These are phyloP conservation scores for Herminia tarsipennalis DNA, from an alignment of 2,888 invertebrate species.

Conservation along the genomic window DNA sequence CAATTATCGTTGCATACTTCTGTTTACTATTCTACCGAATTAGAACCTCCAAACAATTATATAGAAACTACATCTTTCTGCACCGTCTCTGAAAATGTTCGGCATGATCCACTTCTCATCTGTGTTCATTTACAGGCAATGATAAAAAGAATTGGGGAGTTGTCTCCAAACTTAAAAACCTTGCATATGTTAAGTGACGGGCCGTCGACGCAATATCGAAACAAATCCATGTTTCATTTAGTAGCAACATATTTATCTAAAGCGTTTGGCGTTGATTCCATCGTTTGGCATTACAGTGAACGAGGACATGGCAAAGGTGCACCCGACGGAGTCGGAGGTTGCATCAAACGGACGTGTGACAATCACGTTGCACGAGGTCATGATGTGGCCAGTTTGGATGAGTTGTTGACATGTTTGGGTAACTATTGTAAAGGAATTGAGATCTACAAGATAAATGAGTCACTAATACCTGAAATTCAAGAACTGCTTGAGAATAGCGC, in stretches of 20 bases:
- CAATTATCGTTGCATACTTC: constrained; percentile 12
- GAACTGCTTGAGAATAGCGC: constrained; percentile 2
- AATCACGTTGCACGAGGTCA: constrained; percentile 11
- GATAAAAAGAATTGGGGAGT: neutral
- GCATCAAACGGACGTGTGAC: constrained; percentile 2
- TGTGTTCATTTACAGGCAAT: neutral
- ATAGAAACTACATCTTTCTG: neutral
- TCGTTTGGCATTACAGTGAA: neutral
- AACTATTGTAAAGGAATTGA: constrained; percentile 16
- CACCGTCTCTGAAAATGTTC: neutral
- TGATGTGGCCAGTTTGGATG: constrained; percentile 10
- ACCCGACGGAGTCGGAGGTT: neutral
- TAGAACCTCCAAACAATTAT: neutral
- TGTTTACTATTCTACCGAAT: neutral
- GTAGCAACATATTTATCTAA: neutral
- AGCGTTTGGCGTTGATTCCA: neutral
- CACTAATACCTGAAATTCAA: constrained; percentile 11
- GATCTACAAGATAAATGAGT: constrained; percentile 14
- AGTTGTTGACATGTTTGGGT: constrained; percentile 6
- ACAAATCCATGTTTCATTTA: neutral
- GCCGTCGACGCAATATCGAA: neutral
- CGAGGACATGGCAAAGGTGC: neutral
- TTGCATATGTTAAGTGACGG: neutral
- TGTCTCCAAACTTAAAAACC: neutral
- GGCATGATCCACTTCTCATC: neutral